These are phyloP conservation scores for Dinoponera quadriceps DNA, from an alignment of 1,140 invertebrate species.

Conservation along the genomic window DNA sequence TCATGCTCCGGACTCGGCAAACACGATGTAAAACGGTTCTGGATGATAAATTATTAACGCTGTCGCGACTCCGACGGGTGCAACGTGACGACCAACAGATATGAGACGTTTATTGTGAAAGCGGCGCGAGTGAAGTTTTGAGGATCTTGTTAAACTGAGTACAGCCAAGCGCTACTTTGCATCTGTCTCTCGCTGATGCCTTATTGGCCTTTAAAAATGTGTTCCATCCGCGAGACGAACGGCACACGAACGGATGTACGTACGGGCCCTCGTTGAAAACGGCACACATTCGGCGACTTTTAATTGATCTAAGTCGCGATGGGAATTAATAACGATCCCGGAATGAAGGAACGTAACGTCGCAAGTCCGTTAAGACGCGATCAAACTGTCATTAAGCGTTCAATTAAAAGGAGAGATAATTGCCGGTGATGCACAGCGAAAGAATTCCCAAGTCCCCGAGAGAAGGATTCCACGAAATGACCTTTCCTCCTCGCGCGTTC, in stretches of 20 bases:
- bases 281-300: constrained; percentile 21
- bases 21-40: constrained; percentile 55
- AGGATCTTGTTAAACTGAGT: constrained; percentile 22
- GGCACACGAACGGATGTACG: neutral
- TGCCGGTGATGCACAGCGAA: constrained; percentile 49
- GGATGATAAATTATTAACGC: constrained; percentile 60
- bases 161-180: constrained; percentile 7
- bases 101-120: constrained; percentile 60
- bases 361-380: constrained; percentile 41
- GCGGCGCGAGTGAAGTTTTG: constrained; percentile 32
- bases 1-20: constrained; percentile 50
- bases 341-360: constrained; percentile 24
- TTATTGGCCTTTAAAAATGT: neutral
- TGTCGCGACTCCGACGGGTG: constrained; percentile 45
- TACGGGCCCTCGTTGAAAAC: constrained; percentile 11
- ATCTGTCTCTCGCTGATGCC: neutral
- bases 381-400: constrained; percentile 55
- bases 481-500: constrained; percentile 55
- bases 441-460: constrained; percentile 51
- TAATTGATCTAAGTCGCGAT: constrained; percentile 42
- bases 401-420: constrained; percentile 58
- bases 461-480: constrained; percentile 53
- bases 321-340: constrained; percentile 50
- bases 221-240: neutral
- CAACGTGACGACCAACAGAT: constrained; percentile 55